Percentiles rank a stretch among this genome's conserved stretches.
Evolutionary conservation across 2,888 invertebrate species (phyloP).

Genomic region (Pristionchus fissidentatus): DNA sequence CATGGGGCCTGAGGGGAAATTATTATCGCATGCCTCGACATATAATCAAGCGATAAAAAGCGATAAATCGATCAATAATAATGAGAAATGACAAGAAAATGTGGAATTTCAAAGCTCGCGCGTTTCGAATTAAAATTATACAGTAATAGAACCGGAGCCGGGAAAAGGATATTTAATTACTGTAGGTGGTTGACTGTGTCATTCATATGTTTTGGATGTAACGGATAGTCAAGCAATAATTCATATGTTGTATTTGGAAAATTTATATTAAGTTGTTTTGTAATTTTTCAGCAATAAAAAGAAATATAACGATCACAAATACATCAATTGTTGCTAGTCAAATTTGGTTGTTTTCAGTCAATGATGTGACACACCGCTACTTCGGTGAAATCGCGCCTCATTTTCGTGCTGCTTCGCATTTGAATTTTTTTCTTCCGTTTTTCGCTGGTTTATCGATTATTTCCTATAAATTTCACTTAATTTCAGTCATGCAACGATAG

Average conservation of each 20-base stretch:
- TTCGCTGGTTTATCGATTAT: slow-evolving; percentile 24
- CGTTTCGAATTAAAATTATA: background rate
- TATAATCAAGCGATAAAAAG: background rate
- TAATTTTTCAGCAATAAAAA: too few species aligned
- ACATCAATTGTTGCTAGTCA: too few species aligned
- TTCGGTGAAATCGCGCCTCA: background rate
- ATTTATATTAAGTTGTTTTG: too few species aligned
- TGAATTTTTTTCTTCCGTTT: slow-evolving; percentile 3
- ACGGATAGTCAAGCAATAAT: too few species aligned
- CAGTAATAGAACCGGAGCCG: too few species aligned
- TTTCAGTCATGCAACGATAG: slow-evolving; percentile 10
- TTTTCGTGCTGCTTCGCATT: background rate
- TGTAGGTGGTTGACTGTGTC: too few species aligned
- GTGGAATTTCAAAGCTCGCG: background rate
- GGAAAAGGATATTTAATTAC: too few species aligned
- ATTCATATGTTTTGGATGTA: too few species aligned
- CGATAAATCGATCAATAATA: background rate
- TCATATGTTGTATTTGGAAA: too few species aligned
- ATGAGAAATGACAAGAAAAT: background rate
- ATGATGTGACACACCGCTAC: background rate
- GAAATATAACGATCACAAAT: too few species aligned
- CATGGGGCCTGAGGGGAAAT: background rate
- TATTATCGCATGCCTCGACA: background rate
- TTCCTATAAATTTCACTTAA: background rate
- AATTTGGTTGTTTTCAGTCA: too few species aligned